Evolutionary conservation across 2,888 invertebrate species (phyloP), one percentile per base, ranked within the genome.

Genomic region (Pelosia muscerda): DNA sequence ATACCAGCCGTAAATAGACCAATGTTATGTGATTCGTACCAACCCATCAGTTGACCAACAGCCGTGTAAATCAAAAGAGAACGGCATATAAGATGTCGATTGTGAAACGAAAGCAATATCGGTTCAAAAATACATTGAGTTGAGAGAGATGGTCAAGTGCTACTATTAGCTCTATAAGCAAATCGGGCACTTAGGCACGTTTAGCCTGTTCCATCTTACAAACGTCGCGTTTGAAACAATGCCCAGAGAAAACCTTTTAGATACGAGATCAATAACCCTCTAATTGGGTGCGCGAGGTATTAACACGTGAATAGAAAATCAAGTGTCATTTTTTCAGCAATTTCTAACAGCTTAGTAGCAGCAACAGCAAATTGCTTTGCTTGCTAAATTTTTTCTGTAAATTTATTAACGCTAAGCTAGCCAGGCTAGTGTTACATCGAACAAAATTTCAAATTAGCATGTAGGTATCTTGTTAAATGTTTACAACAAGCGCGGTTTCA

Each of bases 191-290:
- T 93, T 90, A 87, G 83, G 90, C 93, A 94, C 94, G 93, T 90
- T 86, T 86, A 84, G 85, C 85, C 80, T 80, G 84, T 84, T 88
- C 79, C 82, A 84, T 84, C 81, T 81, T 82, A 84, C 82, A 84
- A 84, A 81, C 82, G 73, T 71, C 62, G 82, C 85, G 87, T 87
- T 90, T 87, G 88, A 92, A 90, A 93, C 93, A 93, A 92, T 89
- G 84, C 79, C 79, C 77, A 81, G 84, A 86, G 88, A 87, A 87
- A 91, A 89, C 84, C 90, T 90, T 89, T 90, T 88, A 90, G 88
- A 89, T 84, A 87, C 79, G 85, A 89, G 90, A 90, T 89, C 90
- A 90, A 91, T 92, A 91, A 90, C 92, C 89, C 78, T 87, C 89
- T 84, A 85, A 87, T 86, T 77, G 81, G 86, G 86, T 82, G 86